Base-by-base conservation (phyloP, 2,888 invertebrate species). In the Amphipoea lucens region DNA sequence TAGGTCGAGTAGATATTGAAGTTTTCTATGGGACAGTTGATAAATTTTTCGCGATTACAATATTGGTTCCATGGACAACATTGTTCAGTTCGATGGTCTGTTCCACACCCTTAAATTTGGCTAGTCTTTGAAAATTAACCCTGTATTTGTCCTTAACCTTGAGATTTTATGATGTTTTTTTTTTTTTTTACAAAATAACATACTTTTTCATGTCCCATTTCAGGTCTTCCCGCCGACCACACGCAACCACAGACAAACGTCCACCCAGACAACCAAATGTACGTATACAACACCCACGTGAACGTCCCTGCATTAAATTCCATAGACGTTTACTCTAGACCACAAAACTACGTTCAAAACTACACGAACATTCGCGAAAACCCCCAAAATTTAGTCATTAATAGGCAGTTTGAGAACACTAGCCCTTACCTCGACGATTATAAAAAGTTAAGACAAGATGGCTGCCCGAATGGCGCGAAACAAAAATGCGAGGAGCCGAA, bases 311-410 rank as follows among this genome's bases (percentile, higher is more conserved):
- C 94, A 0, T 51, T 94, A 1, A 94, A 93, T 82, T 85, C 93
- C 0, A 88, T 94, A 85, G 95, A 95, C 60, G 75, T 95, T 2
- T 96, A 96, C 82, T 86, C 94, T 0, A 90, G 96, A 57, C 89
- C 91, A 0, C 95, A 94, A 75, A 95, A 92, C 69, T 96, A 94
- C 83, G 83, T 93, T 0, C 95, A 95, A 83, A 94, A 92, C 74
- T 96, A 92, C 84, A 84, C 90, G 0, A 88, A 90, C 2, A 91
- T 90, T 48, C 88, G 95, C 69, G 96, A 96, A 51, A 96, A 96
- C 45, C 96, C 97, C 0, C 96, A 96, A 85, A 97, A 97, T 70
- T 87, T 97, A 89, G 96, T 96, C 4, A 85, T 96, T 0, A 94
- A 96, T 54, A 91, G 94, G 88, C 95, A 96, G 87, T 96, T 92